phyloP scores from a whole-genome alignment of 2,797 vertebrate genomes.

The Phaenicophaeus curvirostris region DNA sequence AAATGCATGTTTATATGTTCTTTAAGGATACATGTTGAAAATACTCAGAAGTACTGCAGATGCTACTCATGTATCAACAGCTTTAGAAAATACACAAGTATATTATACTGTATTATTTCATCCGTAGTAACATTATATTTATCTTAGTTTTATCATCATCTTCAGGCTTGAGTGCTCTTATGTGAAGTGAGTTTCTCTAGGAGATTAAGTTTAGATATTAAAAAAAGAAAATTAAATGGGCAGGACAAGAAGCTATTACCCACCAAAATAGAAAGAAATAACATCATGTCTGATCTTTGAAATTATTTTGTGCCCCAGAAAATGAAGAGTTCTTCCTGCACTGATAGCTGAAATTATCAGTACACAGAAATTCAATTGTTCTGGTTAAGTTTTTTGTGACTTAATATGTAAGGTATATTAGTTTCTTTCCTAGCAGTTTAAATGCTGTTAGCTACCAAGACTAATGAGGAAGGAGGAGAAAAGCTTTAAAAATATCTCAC shows the following conservation, averaged over 20 bases:
- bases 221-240: background rate
- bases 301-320: background rate
- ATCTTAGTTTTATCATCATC: background rate
- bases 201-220: background rate
- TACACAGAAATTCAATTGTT: background rate
- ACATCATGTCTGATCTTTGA: background rate
- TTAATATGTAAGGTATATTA: background rate
- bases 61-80: background rate
- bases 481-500: constrained; percentile 65
- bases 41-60: background rate
- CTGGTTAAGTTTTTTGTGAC: background rate
- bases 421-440: background rate
- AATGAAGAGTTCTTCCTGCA: background rate
- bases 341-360: background rate
- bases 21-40: background rate
- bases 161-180: background rate
- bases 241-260: background rate
- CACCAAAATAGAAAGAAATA: background rate
- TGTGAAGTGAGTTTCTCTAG: background rate
- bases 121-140: background rate
- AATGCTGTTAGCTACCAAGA: background rate
- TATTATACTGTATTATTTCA: background rate
- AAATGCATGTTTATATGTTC: background rate
- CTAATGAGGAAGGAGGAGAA: background rate
- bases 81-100: background rate